These are phyloP conservation scores for Antennarius striatus DNA, from an alignment of 2,113 vertebrate species.

Conservation along the genomic window DNA sequence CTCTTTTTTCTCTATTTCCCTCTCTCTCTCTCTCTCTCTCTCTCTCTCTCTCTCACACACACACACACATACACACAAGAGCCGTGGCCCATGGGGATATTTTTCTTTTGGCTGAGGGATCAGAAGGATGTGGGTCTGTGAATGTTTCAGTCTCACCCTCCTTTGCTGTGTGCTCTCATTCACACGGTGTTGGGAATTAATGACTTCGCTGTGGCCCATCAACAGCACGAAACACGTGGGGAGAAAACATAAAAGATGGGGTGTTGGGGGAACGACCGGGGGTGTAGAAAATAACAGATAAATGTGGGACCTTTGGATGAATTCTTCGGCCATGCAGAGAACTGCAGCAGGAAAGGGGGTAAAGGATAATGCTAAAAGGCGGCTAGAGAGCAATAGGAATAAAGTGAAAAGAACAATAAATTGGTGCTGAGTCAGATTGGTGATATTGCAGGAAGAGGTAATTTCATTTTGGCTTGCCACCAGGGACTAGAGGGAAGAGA, in stretches of 20 bases:
- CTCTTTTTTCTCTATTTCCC: slow-evolving; percentile 6
- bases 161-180: slow-evolving; percentile 55
- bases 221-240: slow-evolving; percentile 51
- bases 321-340: slow-evolving; percentile 36
- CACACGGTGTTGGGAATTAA: slow-evolving; percentile 70
- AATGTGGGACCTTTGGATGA: slow-evolving; percentile 44
- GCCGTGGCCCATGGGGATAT: slow-evolving; percentile 60
- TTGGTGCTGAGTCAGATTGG: slow-evolving; percentile 71
- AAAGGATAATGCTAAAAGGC: slow-evolving; percentile 45
- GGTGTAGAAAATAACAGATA: slow-evolving; percentile 48
- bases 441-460: slow-evolving; percentile 64
- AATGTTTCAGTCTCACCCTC: slow-evolving; percentile 57
- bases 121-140: slow-evolving; percentile 61
- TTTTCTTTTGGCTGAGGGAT: slow-evolving; percentile 70
- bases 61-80: slow-evolving; percentile 27
- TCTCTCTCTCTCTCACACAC: neutral
- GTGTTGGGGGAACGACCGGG: slow-evolving; percentile 9
- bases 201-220: slow-evolving; percentile 67
- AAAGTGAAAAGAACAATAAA: slow-evolving; percentile 63
- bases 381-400: slow-evolving; percentile 62
- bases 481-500: slow-evolving; percentile 48
- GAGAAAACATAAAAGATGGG: slow-evolving; percentile 49
- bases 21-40: neutral
- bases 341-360: slow-evolving; percentile 31
- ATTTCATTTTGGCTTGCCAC: slow-evolving; percentile 65